phyloP scores from a whole-genome alignment of 1,140 invertebrate genomes.

The Gerris buenoi region DNA sequence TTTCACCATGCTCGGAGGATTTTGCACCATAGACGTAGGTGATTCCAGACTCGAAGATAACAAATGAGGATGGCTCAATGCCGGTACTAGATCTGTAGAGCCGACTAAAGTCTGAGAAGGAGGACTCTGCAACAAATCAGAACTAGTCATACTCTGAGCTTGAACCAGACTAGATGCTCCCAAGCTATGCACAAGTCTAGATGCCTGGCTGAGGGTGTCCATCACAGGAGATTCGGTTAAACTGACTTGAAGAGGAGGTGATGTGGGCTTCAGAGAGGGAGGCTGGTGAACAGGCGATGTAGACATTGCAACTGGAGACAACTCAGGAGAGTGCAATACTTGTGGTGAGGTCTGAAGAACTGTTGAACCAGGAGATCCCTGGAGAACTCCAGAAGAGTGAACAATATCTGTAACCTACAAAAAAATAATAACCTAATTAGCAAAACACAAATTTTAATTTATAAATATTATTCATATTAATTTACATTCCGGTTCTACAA shows the following conservation, averaged over 20 bases:
- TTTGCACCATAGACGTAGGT: background rate
- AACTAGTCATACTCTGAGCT: background rate
- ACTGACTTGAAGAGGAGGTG: background rate
- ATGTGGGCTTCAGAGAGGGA: background rate
- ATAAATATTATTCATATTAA: too few species aligned
- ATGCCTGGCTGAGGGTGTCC: background rate
- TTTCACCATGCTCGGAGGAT: background rate
- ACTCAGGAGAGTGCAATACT: background rate
- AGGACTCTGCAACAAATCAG: background rate
- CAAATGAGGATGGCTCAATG: background rate
- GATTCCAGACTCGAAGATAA: background rate
- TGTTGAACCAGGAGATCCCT: background rate
- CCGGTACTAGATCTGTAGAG: background rate
- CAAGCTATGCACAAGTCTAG: background rate
- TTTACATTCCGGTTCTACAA: too few species aligned
- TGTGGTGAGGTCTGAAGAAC: background rate
- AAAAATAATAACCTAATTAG: background rate
- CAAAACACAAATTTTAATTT: background rate
- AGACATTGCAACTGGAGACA: background rate
- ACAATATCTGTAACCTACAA: background rate
- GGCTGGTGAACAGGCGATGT: background rate
- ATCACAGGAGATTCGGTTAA: background rate
- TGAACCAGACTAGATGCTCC: background rate
- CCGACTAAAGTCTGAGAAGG: background rate
- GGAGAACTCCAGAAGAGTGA: background rate